Percentiles rank a stretch among this genome's conserved stretches.
Conservation (phyloP, 2,888 invertebrate species). For the Catocala sponsa region DNA sequence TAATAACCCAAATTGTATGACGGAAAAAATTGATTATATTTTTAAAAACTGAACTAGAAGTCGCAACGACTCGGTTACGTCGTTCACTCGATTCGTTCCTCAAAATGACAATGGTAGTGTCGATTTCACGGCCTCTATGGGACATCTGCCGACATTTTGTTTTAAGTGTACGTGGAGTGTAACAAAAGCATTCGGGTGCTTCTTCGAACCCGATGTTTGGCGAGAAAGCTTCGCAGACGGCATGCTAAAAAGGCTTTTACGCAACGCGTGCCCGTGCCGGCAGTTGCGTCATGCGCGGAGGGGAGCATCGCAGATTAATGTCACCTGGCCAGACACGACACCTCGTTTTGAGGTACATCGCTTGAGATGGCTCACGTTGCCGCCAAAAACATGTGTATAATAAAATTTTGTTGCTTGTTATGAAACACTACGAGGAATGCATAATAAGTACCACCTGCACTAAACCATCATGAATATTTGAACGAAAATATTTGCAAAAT, state of each 20-base stretch:
- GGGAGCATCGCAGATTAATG: constrained; percentile 67
- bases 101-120: constrained; percentile 66
- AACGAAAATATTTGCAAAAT: too few species aligned
- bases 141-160: constrained; percentile 37
- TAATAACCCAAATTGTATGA: constrained; percentile 31
- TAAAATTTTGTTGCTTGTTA: neutral
- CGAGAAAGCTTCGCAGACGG: constrained; percentile 81
- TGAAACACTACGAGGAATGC: neutral
- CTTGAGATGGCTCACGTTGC: constrained; percentile 22
- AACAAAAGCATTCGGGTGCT: constrained; percentile 78
- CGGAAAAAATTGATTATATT: constrained; percentile 28
- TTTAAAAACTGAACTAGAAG: constrained; percentile 26
- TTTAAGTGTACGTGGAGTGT: constrained; percentile 52
- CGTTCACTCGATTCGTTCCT: constrained; percentile 69
- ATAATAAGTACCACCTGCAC: too few species aligned
- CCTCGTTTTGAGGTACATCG: constrained; percentile 33
- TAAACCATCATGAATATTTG: too few species aligned
- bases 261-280: constrained; percentile 66
- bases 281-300: constrained; percentile 67
- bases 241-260: constrained; percentile 84
- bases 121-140: constrained; percentile 73
- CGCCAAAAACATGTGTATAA: constrained; percentile 2
- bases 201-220: constrained; percentile 68
- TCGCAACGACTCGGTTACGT: constrained; percentile 72
- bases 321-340: constrained; percentile 57